Conservation (phyloP, 2,113 vertebrate species). For the Catharus bicknelli region DNA sequence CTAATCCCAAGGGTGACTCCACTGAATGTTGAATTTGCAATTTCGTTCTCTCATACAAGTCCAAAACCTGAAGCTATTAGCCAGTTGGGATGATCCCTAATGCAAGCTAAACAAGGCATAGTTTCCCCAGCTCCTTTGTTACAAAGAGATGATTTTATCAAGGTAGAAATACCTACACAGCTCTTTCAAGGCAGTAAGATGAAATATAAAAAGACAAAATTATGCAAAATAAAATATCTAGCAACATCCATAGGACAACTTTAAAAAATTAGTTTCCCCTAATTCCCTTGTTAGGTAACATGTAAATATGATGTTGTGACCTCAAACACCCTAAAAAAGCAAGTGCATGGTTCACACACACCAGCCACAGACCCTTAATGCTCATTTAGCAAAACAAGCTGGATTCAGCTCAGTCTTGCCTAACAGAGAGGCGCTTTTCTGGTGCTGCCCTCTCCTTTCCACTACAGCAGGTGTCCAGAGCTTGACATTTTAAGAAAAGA, state of each 20-base stretch:
- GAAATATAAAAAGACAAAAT: neutral
- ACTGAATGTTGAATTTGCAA: neutral
- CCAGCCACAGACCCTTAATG: neutral
- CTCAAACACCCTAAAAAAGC: neutral
- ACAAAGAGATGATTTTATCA: neutral
- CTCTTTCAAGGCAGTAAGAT: neutral
- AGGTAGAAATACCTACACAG: neutral
- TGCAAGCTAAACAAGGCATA: neutral
- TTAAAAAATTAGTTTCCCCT: neutral
- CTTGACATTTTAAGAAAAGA: neutral
- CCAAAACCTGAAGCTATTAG: neutral
- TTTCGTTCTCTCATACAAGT: neutral
- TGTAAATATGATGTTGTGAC: neutral
- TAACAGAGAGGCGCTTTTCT: neutral
- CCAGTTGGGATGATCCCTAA: neutral
- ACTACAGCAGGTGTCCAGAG: neutral
- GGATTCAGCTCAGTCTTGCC: neutral
- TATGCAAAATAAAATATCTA: neutral
- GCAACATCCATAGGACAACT: neutral
- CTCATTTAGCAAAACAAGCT: neutral
- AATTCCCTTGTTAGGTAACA: neutral
- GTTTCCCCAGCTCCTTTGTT: neutral
- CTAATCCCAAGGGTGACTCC: neutral
- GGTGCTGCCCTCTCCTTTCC: neutral
- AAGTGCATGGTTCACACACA: fast-evolving